These are phyloP conservation scores for Gopherus evgoodei DNA, from an alignment of 2,113 vertebrate genomes.

Conservation along the genomic window DNA sequence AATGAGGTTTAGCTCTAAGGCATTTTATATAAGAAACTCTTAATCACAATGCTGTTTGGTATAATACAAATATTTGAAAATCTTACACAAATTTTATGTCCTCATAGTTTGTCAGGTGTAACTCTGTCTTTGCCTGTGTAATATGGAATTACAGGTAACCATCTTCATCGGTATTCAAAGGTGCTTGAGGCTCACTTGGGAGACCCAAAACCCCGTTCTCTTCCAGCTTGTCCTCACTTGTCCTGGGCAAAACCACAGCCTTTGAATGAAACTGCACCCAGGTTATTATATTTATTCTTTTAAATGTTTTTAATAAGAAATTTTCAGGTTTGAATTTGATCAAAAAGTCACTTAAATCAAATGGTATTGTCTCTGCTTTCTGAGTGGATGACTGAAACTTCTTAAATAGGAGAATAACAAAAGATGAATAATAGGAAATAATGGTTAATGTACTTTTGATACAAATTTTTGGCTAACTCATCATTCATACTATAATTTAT, in stretches of 20 bases:
- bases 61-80: not conserved
- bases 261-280: constrained; percentile 97
- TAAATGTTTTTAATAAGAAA: not conserved
- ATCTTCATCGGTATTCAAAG: constrained; percentile 98
- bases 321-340: not conserved
- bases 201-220: constrained; percentile 92
- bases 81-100: not conserved
- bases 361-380: not conserved
- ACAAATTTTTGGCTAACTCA: constrained; percentile 25
- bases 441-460: not conserved
- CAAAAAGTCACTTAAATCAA: not conserved
- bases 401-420: constrained; percentile 15
- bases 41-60: not conserved
- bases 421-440: constrained; percentile 4
- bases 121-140: constrained; percentile 2
- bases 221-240: constrained; percentile 96
- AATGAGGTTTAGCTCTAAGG: accelerated
- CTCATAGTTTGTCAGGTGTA: not conserved
- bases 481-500: not conserved
- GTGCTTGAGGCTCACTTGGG: constrained; percentile 94
- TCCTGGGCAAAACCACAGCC: constrained; percentile 99
- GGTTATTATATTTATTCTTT: constrained; percentile 77
- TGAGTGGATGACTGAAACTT: constrained; percentile 1
- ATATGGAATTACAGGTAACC: constrained; percentile 86
- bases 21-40: not conserved